Evolutionary conservation across 2,113 vertebrate species (phyloP), one percentile per base, ranked within the genome.

Genomic region (Hippocampus barbouri): DNA sequence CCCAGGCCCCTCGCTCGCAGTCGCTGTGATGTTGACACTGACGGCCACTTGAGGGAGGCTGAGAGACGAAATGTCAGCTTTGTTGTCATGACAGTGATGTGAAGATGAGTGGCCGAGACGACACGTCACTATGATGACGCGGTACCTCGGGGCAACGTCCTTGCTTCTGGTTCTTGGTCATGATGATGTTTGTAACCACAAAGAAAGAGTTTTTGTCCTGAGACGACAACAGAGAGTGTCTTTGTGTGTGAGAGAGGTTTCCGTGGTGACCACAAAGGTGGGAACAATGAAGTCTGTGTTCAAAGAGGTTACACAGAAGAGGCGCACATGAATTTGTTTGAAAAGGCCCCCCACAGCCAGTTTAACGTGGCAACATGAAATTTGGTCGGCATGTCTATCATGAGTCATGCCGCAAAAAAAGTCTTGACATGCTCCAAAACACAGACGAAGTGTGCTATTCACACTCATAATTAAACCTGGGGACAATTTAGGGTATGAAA

Each of bases 121-220:
- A 49, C 47, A 15, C 47, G 5, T 53, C 2, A 40, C 30, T 9
- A 51, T n/a, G 59, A 68, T 15, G 57, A 12, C 34, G 34, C 5
- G 23, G 60, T 54, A 95, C 93, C 93, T 94, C 93, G 2, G 91
- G 71, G 8, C 94, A 95, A 2, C n/a, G 83, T 21, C 80, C 77
- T 80, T 92, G 87, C 72, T 61, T 68, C 83, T 94, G 94, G 45
- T 88, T 90, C 72, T 90, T 86, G 1, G 93, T 94, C 65, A 84
- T 73, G 12, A 94, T 88, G 18, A 89, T 43, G 34, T 94, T 95
- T 38, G 93, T 94, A 63, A 92, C 69, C 73, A 94, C 88, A 4
- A 94, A 94, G 83, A 94, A 94, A 2, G 94, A 93, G 78, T 91
- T 90, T 63, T 85, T 88, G 0, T 79, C 87, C 94, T 95, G 64